phyloP scores from a whole-genome alignment of 2,113 vertebrate species.

The Eira barbara region DNA sequence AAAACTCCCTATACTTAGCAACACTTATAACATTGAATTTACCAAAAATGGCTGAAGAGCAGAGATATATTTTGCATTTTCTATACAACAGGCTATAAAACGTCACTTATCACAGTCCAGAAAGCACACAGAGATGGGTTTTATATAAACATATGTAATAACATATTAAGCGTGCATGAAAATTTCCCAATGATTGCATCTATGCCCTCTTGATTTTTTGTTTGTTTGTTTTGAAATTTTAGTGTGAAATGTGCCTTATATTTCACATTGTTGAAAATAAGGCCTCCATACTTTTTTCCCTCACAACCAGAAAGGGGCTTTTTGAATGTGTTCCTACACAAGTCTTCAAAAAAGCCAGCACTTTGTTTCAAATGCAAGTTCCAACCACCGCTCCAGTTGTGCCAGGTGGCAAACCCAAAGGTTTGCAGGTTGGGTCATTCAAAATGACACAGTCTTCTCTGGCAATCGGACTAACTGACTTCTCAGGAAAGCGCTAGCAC shows the following conservation, averaged over 20 bases:
- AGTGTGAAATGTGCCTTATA: conserved; percentile 89
- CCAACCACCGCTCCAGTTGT: conserved; percentile 82
- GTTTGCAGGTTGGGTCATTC: conserved; percentile 82
- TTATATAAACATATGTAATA: conserved; percentile 99
- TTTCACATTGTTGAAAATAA: conserved; percentile 92
- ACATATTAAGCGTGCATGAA: conserved; percentile 99
- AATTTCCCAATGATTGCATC: conserved; percentile 90
- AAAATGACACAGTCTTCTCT: conserved; percentile 82
- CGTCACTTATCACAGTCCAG: conserved; percentile 99
- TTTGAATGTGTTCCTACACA: conserved; percentile 87
- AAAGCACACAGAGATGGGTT: conserved; percentile 99
- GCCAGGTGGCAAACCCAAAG: conserved; percentile 78
- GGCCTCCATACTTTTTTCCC: conserved; percentile 88
- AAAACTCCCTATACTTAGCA: conserved; percentile 98
- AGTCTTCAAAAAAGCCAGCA: conserved; percentile 89
- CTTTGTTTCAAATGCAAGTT: conserved; percentile 82
- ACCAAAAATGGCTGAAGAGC: conserved; percentile 98
- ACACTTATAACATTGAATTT: conserved; percentile 98
- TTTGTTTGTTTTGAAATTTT: conserved; percentile 75
- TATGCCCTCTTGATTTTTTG: conserved; percentile 81
- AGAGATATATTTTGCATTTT: conserved; percentile 99
- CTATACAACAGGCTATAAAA: conserved; percentile 99
- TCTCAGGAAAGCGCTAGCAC: conserved; percentile 87
- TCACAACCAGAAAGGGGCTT: conserved; percentile 91
- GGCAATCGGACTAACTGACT: conserved; percentile 82